A percentile compares a stretch with the other conserved stretches of the same genome.
phyloP scores from a whole-genome alignment of 2,797 vertebrate genomes.

The Poecile montanus region DNA sequence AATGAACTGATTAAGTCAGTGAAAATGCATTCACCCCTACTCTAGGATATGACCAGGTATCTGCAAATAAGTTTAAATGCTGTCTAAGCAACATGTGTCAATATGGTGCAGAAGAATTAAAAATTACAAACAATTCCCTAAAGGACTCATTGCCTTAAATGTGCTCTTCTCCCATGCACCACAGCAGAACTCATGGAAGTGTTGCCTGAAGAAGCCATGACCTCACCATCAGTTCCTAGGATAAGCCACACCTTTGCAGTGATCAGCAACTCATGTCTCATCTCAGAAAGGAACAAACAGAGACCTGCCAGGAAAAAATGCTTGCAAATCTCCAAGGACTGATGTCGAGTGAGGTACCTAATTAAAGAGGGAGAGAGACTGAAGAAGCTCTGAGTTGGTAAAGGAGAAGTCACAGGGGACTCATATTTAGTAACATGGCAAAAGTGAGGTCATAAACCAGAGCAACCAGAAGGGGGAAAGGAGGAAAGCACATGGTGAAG shows the following conservation, averaged over 20 bases:
- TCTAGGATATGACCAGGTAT: not conserved
- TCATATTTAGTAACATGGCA: conserved; percentile 32
- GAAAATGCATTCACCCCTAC: not conserved
- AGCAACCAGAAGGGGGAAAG: conserved; percentile 15
- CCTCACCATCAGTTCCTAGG: not conserved
- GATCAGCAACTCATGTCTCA: not conserved
- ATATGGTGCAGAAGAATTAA: not conserved
- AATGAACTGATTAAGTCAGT: not conserved
- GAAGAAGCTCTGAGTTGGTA: conserved; percentile 1
- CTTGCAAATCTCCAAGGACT: not conserved
- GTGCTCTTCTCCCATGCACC: not conserved
- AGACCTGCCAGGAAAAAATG: not conserved
- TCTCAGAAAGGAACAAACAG: not conserved
- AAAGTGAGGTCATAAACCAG: conserved; percentile 47
- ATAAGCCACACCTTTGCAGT: not conserved
- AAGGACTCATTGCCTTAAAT: not conserved
- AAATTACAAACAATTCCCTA: not conserved
- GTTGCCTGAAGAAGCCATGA: not conserved
- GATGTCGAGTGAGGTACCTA: conserved; percentile 29
- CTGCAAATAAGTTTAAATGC: not conserved
- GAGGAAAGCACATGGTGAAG: conserved; percentile 48
- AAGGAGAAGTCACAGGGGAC: conserved; percentile 40
- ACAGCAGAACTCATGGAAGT: not conserved
- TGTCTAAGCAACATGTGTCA: not conserved
- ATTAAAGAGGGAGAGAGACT: conserved; percentile 25